A percentile compares a stretch with the other conserved stretches of the same genome.
These are phyloP conservation scores for Anomalospiza imberbis DNA, from an alignment of 2,797 vertebrate species.

Conservation along the genomic window DNA sequence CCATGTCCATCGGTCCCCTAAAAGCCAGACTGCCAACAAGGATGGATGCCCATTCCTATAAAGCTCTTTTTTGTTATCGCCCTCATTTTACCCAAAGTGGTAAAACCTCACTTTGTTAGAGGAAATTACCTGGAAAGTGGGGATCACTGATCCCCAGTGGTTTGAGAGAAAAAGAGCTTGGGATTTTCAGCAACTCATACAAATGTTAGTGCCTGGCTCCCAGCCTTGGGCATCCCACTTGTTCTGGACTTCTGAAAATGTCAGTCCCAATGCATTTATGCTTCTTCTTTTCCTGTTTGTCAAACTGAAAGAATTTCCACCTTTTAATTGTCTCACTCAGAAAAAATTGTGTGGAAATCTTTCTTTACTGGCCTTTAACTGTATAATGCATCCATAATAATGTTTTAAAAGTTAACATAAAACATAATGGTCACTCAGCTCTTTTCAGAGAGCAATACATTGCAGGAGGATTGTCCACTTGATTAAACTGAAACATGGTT, in stretches of 20 bases:
- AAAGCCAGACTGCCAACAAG: neutral
- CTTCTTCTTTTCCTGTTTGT: neutral
- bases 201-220: neutral
- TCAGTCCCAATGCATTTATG: neutral
- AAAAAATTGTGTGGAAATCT: neutral
- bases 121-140: neutral
- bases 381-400: neutral
- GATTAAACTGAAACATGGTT: slow-evolving; percentile 10
- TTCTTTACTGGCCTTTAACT: slow-evolving; percentile 4
- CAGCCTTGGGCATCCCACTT: neutral
- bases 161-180: neutral
- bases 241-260: neutral
- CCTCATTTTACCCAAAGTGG: neutral
- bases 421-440: neutral
- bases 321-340: neutral
- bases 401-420: slow-evolving; percentile 37
- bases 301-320: neutral
- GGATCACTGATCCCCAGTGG: neutral
- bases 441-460: slow-evolving; percentile 34
- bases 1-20: neutral
- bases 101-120: neutral
- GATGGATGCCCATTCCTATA: neutral
- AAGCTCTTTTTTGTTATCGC: neutral
- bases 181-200: neutral
- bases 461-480: neutral